Conservation (phyloP, 2,113 vertebrate species). For the Pedionomus torquatus region DNA sequence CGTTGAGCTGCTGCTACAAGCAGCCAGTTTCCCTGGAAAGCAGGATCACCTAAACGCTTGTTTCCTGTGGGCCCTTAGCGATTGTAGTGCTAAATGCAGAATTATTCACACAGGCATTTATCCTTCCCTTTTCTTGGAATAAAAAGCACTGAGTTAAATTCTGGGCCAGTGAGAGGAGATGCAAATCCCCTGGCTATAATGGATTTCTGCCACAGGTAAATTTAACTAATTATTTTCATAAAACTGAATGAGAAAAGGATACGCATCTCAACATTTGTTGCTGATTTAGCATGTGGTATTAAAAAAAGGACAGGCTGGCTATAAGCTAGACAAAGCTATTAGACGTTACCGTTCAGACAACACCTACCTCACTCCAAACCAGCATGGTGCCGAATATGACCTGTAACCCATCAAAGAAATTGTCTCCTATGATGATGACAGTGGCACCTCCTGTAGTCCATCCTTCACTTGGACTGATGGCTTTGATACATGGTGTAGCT, state of each 20-base stretch:
- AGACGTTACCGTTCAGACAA: conserved; percentile 80
- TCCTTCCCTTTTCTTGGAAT: not conserved
- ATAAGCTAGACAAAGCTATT: conserved; percentile 72
- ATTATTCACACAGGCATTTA: not conserved
- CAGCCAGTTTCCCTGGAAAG: conserved; percentile 1
- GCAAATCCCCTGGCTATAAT: not conserved
- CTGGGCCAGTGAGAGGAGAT: not conserved
- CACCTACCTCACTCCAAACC: conserved; percentile 98
- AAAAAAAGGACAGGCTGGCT: conserved; percentile 47
- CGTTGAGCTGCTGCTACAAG: not conserved
- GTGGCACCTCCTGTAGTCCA: conserved; percentile 98
- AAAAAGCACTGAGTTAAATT: not conserved
- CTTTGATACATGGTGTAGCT: conserved; percentile 98
- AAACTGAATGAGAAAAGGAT: not conserved
- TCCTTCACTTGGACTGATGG: conserved; percentile 98
- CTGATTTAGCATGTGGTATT: conserved; percentile 34
- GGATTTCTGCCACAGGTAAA: conserved; percentile 25
- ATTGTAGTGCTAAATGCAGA: conserved; percentile 20
- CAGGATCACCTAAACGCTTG: not conserved
- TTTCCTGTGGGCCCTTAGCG: conserved; percentile 29
- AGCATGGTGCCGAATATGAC: conserved; percentile 99
- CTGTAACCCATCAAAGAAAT: conserved; percentile 98
- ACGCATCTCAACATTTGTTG: conserved; percentile 9
- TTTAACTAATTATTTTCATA: conserved; percentile 43
- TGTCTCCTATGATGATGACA: conserved; percentile 98